A percentile compares a stretch with the other conserved stretches of the same genome.
Evolutionary conservation across 2,888 invertebrate genomes (phyloP).

Genomic region (Amorpha juglandis): DNA sequence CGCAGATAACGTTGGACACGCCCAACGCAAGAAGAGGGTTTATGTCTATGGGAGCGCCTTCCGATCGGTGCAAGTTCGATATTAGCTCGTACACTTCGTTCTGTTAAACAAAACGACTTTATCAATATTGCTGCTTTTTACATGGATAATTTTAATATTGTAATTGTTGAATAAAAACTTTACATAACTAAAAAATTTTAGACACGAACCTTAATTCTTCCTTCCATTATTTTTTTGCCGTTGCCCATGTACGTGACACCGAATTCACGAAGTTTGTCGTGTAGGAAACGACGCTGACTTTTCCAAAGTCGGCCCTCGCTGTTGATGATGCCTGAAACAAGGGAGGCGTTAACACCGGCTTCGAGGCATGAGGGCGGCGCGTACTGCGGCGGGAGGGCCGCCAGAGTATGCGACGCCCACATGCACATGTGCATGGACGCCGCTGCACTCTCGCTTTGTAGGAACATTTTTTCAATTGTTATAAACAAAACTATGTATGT

Average conservation of each 20-base stretch:
- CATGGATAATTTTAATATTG: constrained; percentile 17
- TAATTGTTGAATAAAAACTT: constrained; percentile 1
- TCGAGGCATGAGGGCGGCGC: constrained; percentile 65
- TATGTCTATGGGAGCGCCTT: constrained; percentile 89
- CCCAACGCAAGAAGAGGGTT: constrained; percentile 91
- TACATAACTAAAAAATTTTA: background rate
- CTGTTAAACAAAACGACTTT: constrained; percentile 57
- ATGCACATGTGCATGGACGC: constrained; percentile 51
- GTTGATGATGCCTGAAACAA: constrained; percentile 92
- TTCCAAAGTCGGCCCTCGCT: constrained; percentile 95
- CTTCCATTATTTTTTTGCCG: constrained; percentile 92
- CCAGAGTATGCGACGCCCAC: constrained; percentile 57
- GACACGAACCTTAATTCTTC: constrained; percentile 90
- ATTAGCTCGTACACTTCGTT: constrained; percentile 91
- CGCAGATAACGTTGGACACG: constrained; percentile 95
- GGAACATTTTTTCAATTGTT: background rate
- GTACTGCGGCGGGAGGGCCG: constrained; percentile 54
- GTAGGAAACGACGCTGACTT: constrained; percentile 93
- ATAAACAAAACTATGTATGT: background rate
- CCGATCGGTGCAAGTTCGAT: constrained; percentile 84
- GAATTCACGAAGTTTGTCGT: constrained; percentile 92
- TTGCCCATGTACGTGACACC: constrained; percentile 94
- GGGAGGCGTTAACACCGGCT: constrained; percentile 58
- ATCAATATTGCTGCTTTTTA: background rate
- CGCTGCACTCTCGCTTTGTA: constrained; percentile 28